Conservation (phyloP, 2,888 invertebrate species). For the Acanthococcus lagerstroemiae region DNA sequence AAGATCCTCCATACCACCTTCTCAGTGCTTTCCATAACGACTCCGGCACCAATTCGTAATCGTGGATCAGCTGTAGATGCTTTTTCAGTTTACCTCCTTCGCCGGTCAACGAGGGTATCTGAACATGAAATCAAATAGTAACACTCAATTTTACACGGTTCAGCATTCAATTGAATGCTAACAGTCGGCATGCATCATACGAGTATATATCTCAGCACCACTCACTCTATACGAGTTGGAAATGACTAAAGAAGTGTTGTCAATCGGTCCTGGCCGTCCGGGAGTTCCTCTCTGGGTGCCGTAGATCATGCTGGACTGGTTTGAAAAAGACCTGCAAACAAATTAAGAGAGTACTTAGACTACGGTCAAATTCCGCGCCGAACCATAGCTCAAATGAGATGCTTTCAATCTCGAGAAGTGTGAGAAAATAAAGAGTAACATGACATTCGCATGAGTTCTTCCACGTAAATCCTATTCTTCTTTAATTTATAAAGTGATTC, state of each 20-base stretch:
- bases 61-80: constrained; percentile 64
- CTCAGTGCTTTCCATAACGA: constrained; percentile 77
- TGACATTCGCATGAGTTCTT: background rate
- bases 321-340: constrained; percentile 11
- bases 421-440: background rate
- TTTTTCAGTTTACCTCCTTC: constrained; percentile 75
- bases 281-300: constrained; percentile 33
- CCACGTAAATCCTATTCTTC: background rate
- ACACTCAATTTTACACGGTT: no score
- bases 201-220: background rate
- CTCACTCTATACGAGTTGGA: constrained; percentile 50
- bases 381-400: no score
- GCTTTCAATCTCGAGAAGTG: background rate
- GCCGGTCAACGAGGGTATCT: constrained; percentile 66
- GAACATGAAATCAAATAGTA: constrained; percentile 12
- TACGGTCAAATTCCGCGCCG: no score
- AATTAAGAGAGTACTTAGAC: no score
- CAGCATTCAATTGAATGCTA: background rate
- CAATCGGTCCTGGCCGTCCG: constrained; percentile 57
- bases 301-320: background rate
- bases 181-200: background rate
- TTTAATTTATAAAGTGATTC: no score
- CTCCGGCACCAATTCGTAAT: constrained; percentile 79
- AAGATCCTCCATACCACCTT: constrained; percentile 57
- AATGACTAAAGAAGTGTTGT: constrained; percentile 60